These are phyloP conservation scores for Leucophenga montana DNA, from an alignment of 2,888 invertebrate genomes.

Conservation along the genomic window DNA sequence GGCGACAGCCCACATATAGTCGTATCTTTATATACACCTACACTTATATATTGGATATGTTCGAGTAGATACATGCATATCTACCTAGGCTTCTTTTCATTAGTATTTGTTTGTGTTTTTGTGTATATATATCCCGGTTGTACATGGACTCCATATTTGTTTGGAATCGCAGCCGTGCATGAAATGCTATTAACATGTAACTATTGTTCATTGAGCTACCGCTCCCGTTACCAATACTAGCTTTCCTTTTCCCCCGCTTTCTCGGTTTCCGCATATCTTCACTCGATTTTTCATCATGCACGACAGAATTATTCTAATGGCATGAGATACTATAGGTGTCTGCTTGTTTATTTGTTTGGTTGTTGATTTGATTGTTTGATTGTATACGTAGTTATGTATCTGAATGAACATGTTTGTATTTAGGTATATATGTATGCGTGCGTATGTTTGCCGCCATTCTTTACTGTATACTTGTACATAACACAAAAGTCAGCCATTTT, in stretches of 20 bases:
- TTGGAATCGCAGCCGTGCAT: slow-evolving; percentile 61
- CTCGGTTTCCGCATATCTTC: slow-evolving; percentile 49
- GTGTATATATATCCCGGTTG: background rate
- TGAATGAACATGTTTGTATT: slow-evolving; percentile 25
- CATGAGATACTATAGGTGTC: slow-evolving; percentile 8
- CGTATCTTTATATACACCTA: too few relatives aligned
- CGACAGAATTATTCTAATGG: slow-evolving; percentile 6
- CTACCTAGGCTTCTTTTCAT: background rate
- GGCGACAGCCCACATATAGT: slow-evolving; percentile 26
- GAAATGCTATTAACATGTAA: slow-evolving; percentile 64
- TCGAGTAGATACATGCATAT: background rate
- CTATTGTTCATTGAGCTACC: slow-evolving; percentile 39
- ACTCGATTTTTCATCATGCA: slow-evolving; percentile 16
- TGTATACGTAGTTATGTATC: slow-evolving; percentile 31
- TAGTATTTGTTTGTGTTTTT: too few relatives aligned
- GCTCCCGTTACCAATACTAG: slow-evolving; percentile 45
- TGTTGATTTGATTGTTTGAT: slow-evolving; percentile 5
- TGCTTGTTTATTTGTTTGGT: slow-evolving; percentile 1
- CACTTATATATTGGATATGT: too few relatives aligned
- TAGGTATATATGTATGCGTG: background rate
- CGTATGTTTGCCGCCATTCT: slow-evolving; percentile 20
- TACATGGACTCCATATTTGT: slow-evolving; percentile 22
- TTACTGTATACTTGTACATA: slow-evolving; percentile 28
- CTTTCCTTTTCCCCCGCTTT: slow-evolving; percentile 42
- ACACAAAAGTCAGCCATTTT: slow-evolving; percentile 67